These are phyloP conservation scores for Pentamera pediparva DNA, from an alignment of 53 echinoderm and acorn worm genomes.

Conservation along the genomic window DNA sequence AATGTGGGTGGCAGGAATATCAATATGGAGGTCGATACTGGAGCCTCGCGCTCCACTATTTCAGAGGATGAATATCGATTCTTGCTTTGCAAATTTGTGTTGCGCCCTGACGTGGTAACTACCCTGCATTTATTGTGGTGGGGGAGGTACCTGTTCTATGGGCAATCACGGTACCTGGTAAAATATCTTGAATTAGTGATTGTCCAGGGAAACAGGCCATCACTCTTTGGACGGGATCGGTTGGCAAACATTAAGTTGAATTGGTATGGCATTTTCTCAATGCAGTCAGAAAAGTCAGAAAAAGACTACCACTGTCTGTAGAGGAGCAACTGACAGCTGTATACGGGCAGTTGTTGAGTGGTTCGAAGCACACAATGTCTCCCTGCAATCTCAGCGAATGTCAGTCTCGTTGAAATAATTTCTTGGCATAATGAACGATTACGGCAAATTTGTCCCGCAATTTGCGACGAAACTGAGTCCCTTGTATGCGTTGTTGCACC, in stretches of 20 bases:
- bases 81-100: no score
- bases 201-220: no score
- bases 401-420: constrained; percentile 25
- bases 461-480: constrained; percentile 22
- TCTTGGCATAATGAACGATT: constrained; percentile 38
- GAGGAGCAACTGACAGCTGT: constrained; percentile 9
- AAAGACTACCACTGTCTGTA: background rate
- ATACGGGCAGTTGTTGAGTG: background rate
- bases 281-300: background rate
- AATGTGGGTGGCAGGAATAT: no score
- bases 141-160: no score
- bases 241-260: constrained; percentile 20
- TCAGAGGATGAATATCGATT: no score
- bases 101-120: no score
- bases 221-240: constrained; percentile 22
- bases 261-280: background rate
- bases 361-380: background rate
- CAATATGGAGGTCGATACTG: no score
- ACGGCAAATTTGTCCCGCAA: constrained; percentile 45
- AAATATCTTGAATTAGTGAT: no score
- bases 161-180: no score
- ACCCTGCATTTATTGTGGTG: no score
- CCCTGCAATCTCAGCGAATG: background rate
- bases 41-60: no score
- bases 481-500: constrained; percentile 35